phyloP scores from a whole-genome alignment of 1,140 invertebrate species.

The Drosophila carrolli region DNA sequence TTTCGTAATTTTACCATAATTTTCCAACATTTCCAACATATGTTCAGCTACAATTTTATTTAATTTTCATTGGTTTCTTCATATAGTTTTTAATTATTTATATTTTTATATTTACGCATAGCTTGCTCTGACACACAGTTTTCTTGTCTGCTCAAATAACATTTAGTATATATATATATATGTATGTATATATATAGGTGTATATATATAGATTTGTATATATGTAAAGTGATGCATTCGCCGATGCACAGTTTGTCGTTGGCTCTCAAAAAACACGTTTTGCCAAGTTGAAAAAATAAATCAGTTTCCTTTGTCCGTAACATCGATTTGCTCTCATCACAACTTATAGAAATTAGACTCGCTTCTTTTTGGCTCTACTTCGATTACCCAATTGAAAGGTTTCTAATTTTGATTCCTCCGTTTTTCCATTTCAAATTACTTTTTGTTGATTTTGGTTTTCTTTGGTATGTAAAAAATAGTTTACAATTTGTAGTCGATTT shows the following conservation, averaged over 20 bases:
- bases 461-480: constrained; percentile 77
- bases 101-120: constrained; percentile 71
- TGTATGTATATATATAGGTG: constrained; percentile 43
- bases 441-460: constrained; percentile 28
- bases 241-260: constrained; percentile 51
- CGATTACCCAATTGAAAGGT: constrained; percentile 43
- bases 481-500: constrained; percentile 71
- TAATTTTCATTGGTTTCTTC: constrained; percentile 45
- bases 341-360: constrained; percentile 79
- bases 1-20: constrained; percentile 52
- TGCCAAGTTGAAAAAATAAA: constrained; percentile 79
- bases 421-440: constrained; percentile 21
- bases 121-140: constrained; percentile 60
- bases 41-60: constrained; percentile 64
- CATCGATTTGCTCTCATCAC: constrained; percentile 70
- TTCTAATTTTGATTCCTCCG: constrained; percentile 52
- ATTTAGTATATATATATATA: constrained; percentile 74
- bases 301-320: constrained; percentile 75
- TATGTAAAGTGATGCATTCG: constrained; percentile 63
- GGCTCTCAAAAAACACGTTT: constrained; percentile 70
- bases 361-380: constrained; percentile 31
- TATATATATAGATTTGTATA: constrained; percentile 70
- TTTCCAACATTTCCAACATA: constrained; percentile 67
- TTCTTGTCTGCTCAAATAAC: constrained; percentile 74
- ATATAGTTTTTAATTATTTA: constrained; percentile 54